These are phyloP conservation scores for Anthonomus grandis DNA, from an alignment of 1,140 invertebrate genomes.

Conservation along the genomic window DNA sequence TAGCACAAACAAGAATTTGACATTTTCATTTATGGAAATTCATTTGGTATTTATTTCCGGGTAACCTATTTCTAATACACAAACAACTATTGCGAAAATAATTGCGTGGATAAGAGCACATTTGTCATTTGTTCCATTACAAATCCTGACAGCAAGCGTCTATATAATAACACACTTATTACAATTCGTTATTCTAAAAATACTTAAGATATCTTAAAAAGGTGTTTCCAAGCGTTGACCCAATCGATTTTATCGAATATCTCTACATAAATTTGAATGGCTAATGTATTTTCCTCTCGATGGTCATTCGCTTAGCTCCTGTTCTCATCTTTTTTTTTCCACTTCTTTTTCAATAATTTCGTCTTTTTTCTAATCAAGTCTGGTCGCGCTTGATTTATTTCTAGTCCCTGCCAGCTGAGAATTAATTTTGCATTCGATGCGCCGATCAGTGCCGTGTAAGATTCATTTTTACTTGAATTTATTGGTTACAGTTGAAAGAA, in stretches of 20 bases:
- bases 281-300: slow-evolving; percentile 25
- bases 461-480: slow-evolving; percentile 29
- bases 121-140: no score
- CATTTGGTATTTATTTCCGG: no score
- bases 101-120: no score
- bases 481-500: slow-evolving; percentile 25
- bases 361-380: slow-evolving; percentile 21
- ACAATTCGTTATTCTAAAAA: no score
- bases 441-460: slow-evolving; percentile 23
- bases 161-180: no score
- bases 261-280: slow-evolving; percentile 29
- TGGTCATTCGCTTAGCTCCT: slow-evolving; percentile 21
- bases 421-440: slow-evolving; percentile 27
- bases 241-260: slow-evolving; percentile 29
- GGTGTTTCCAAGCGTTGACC: slow-evolving; percentile 26
- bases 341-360: slow-evolving; percentile 21
- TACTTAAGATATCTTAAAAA: slow-evolving; percentile 20
- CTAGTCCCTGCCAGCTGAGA: slow-evolving; percentile 17
- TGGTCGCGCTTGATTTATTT: slow-evolving; percentile 29
- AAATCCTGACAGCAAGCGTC: no score
- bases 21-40: no score
- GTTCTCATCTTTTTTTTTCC: slow-evolving; percentile 21
- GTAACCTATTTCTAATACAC: no score
- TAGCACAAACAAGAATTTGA: no score
- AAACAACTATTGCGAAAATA: no score